These are phyloP conservation scores for Hippocampus barbouri DNA, from an alignment of 2,113 vertebrate species.

Conservation along the genomic window DNA sequence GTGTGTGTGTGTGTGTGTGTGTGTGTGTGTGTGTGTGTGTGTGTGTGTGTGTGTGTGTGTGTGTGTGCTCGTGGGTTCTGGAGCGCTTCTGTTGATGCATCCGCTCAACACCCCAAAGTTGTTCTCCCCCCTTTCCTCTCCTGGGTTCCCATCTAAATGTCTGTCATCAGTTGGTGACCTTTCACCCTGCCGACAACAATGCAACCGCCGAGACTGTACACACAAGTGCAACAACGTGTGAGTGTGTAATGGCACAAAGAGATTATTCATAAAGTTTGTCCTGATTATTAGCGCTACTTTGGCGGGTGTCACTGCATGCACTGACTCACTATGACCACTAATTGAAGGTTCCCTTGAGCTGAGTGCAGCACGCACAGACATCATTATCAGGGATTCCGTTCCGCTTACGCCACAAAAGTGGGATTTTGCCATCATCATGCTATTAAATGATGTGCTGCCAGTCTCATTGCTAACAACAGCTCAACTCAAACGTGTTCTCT, in stretches of 20 bases:
- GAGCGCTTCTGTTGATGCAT: conserved; percentile 20
- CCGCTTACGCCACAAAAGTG: conserved; percentile 53
- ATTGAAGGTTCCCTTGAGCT: conserved; percentile 70
- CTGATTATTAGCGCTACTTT: conserved; percentile 42
- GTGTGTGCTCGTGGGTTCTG: not conserved
- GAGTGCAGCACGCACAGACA: conserved; percentile 78
- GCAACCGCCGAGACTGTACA: conserved; percentile 49
- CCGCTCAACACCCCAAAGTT: conserved; percentile 21
- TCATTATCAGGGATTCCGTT: conserved; percentile 79
- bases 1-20: not conserved
- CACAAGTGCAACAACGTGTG: conserved; percentile 65
- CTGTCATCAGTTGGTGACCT: conserved; percentile 51
- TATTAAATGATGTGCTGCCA: conserved; percentile 60
- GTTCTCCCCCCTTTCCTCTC: conserved; percentile 34
- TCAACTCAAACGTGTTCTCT: conserved; percentile 40
- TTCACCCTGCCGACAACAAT: conserved; percentile 60
- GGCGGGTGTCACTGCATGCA: conserved; percentile 49
- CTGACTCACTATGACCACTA: conserved; percentile 59
- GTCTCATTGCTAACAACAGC: conserved; percentile 31
- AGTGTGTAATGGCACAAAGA: conserved; percentile 60
- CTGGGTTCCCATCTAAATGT: conserved; percentile 43
- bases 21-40: not conserved
- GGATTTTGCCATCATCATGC: conserved; percentile 67
- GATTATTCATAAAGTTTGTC: conserved; percentile 57
- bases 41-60: not conserved